Evolutionary conservation across 2,888 invertebrate species (phyloP).

Genomic region (Apocheima hispidaria): DNA sequence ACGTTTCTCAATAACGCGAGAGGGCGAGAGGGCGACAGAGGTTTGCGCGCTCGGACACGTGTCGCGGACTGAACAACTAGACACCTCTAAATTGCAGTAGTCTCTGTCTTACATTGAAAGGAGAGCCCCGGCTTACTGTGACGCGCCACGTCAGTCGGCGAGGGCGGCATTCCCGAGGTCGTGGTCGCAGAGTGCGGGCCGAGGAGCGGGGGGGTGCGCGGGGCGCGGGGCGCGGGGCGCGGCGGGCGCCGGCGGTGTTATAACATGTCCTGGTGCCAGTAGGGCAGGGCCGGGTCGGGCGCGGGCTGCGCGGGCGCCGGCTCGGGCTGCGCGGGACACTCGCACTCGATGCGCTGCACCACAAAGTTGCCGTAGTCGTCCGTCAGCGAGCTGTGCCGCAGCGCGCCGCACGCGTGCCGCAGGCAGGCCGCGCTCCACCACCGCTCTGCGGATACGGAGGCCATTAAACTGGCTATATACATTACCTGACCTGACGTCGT

Average conservation of each 20-base stretch:
- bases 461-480: neutral
- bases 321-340: slow-evolving; percentile 63
- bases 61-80: no score
- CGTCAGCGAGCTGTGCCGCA: slow-evolving; percentile 78
- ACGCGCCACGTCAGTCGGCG: no score
- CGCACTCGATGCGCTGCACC: slow-evolving; percentile 75
- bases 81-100: no score
- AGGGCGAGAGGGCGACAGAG: no score
- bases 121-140: no score
- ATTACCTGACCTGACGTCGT: no score
- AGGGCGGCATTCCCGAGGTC: no score
- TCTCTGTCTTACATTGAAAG: no score
- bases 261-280: slow-evolving; percentile 1
- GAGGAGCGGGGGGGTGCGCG: neutral
- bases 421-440: slow-evolving; percentile 70
- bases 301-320: slow-evolving; percentile 33
- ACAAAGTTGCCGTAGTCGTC: slow-evolving; percentile 86
- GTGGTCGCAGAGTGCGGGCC: neutral
- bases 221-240: no score
- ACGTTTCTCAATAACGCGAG: neutral
- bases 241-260: neutral
- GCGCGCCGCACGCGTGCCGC: slow-evolving; percentile 76
- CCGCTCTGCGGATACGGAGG: slow-evolving; percentile 57
- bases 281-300: slow-evolving; percentile 3
- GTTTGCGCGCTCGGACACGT: no score